Evolutionary conservation across 2,888 invertebrate genomes (phyloP), one percentile per base, ranked within the genome.

Genomic region (Aquatica leii): DNA sequence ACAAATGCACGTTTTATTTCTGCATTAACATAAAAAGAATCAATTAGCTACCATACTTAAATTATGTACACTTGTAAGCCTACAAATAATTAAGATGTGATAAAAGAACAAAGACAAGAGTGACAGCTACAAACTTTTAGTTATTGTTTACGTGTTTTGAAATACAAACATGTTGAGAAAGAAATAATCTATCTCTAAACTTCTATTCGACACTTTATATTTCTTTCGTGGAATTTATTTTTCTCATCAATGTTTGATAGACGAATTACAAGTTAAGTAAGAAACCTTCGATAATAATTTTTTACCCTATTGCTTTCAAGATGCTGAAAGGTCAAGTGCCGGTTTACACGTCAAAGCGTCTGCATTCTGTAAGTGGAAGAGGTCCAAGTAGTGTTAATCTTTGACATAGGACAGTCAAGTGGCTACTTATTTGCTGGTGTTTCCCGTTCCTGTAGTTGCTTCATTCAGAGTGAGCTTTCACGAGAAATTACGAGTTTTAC

Each of bases 321-420:
- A n/a, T 17, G 18, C 18, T 41, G 48, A 52, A 50, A 53, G 57
- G 60, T 65, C 61, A 61, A 65, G 65, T 53, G 51, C 41, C 35
- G 52, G 60, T 60, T 57, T 61, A 61, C 65, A 61, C 58, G 53
- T 51, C 34, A 21, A 17, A 40, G 12, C 12, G 21, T 49, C 41
- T 31, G 50, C 37, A 61, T 46, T 53, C 57, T 57, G 57, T 60
- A 46, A 57, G 61, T 43, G 51, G 57, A 57, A 59, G 59, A 46
- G 62, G 62, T 60, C 59, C 61, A 65, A 67, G 67, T 69, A 65
- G 61, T 67, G 66, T 71, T 68, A 67, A 69, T 69, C 71, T 71
- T 67, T 67, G 67, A 65, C 68, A 64, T 61, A 62, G 65, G 65
- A 71, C 66, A 66, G 67, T 69, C 60, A 67, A 68, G 69, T 68